Conservation (phyloP, 2,888 invertebrate species). For the Kryphioiulus occultus region DNA sequence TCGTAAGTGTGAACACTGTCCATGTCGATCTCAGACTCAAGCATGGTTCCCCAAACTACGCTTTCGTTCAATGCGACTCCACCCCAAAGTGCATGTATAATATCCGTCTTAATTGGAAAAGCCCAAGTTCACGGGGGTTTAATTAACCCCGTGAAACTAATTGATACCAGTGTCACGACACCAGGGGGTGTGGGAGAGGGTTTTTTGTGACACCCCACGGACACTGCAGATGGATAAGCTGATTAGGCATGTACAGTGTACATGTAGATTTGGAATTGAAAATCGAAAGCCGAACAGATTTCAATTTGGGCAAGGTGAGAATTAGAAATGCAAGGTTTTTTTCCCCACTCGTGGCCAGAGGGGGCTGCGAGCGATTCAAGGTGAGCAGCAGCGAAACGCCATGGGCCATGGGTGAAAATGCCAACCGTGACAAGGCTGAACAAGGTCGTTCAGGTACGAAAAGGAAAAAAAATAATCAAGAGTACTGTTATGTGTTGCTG, state of each 20-base stretch:
- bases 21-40: too few species aligned
- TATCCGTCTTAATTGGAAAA: neutral
- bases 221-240: neutral
- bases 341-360: neutral
- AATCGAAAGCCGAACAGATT: neutral
- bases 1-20: too few species aligned
- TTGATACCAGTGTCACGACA: neutral
- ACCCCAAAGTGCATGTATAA: neutral
- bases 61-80: neutral
- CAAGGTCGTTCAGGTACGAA: neutral
- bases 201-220: neutral
- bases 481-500: neutral
- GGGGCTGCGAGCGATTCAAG: neutral
- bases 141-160: neutral
- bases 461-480: neutral
- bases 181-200: neutral
- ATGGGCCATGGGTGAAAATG: neutral
- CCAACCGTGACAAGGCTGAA: neutral
- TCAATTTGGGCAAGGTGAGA: neutral
- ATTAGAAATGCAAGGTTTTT: neutral
- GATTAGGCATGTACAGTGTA: neutral
- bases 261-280: neutral
- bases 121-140: neutral
- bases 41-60: too few species aligned
- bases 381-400: neutral